Evolutionary conservation across 2,113 vertebrate species (phyloP).

Genomic region (Corythornis cristatus): DNA sequence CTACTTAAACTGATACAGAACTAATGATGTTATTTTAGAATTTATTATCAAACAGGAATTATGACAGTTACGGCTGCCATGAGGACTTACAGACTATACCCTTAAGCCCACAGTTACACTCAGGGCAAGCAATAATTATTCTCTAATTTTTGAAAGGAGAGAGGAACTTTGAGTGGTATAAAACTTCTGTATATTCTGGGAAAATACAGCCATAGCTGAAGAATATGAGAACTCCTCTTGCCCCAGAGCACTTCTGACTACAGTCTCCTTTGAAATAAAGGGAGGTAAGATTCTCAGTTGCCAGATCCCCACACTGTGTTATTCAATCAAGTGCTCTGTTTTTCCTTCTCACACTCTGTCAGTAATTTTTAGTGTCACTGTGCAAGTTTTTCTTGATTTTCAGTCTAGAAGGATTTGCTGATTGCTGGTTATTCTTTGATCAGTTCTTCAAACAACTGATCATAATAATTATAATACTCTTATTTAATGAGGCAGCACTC

Average conservation of each 20-base stretch:
- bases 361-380: neutral
- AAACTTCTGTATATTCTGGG: neutral
- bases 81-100: neutral
- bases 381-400: neutral
- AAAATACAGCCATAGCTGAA: neutral
- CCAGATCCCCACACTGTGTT: too few relatives aligned
- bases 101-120: neutral
- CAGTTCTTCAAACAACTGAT: conserved; percentile 36
- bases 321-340: neutral
- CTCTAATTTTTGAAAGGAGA: neutral
- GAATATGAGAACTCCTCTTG: neutral
- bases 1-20: neutral
- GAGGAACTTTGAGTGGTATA: neutral
- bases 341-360: neutral
- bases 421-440: conserved; percentile 41
- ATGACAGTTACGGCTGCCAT: fast-evolving
- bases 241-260: neutral
- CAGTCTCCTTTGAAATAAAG: neutral
- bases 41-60: neutral
- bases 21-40: neutral
- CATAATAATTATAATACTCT: neutral
- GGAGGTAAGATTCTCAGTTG: neutral
- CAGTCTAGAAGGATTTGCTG: neutral
- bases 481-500: conserved; percentile 26
- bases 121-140: neutral